phyloP scores from a whole-genome alignment of 2,797 vertebrate species.

The Merluccius polli region DNA sequence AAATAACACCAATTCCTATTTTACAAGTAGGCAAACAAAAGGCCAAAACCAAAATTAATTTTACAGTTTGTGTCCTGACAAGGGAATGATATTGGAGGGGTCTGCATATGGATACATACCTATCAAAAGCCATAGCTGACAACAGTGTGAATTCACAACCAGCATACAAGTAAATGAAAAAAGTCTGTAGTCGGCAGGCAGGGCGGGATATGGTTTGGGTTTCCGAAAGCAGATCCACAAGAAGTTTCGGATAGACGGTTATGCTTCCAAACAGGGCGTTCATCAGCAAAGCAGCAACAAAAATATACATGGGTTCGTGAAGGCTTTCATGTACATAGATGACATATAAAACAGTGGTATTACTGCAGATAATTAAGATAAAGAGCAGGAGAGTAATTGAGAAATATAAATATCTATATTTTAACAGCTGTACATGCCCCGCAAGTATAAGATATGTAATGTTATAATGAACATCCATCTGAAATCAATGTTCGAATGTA shows the following conservation, averaged over 20 bases:
- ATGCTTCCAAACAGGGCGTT: slow-evolving; percentile 19
- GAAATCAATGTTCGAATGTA: not conserved
- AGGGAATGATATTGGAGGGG: slow-evolving; percentile 20
- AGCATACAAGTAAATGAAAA: slow-evolving; percentile 22
- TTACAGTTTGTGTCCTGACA: slow-evolving; percentile 20
- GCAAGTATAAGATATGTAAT: not conserved
- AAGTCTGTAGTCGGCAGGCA: slow-evolving; percentile 20
- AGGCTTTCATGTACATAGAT: slow-evolving; percentile 1
- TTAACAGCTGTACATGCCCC: not conserved
- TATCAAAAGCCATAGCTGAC: slow-evolving; percentile 32
- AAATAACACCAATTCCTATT: not conserved
- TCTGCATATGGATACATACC: slow-evolving; percentile 31
- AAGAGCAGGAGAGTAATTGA: slow-evolving; percentile 23
- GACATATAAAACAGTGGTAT: not conserved
- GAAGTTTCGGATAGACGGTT: slow-evolving; percentile 30
- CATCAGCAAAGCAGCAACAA: slow-evolving; percentile 24
- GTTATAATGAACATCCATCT: not conserved
- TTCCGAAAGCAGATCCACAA: slow-evolving; percentile 22
- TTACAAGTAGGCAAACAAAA: slow-evolving; percentile 26
- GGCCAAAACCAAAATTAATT: slow-evolving; percentile 18
- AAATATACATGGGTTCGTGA: slow-evolving; percentile 7
- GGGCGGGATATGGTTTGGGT: slow-evolving; percentile 7
- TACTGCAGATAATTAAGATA: not conserved
- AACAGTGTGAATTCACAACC: slow-evolving; percentile 23
- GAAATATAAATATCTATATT: slow-evolving; percentile 1